Conservation (phyloP, 2,113 vertebrate genomes). For the Zingel zingel region DNA sequence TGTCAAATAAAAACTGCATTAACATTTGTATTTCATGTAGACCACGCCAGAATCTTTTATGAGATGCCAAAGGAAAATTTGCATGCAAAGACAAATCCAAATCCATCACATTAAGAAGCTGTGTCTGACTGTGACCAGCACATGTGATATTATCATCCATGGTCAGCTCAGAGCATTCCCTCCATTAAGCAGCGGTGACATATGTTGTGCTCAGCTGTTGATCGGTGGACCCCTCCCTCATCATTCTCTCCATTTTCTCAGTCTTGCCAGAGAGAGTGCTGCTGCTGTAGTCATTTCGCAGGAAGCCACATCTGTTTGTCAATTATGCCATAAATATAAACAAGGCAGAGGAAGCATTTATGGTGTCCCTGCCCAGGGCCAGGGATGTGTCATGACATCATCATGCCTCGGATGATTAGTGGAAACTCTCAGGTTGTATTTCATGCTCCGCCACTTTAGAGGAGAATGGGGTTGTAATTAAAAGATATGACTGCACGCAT, state of each 20-base stretch:
- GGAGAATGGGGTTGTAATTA: conserved; percentile 75
- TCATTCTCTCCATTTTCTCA: conserved; percentile 53
- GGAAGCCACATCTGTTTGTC: conserved; percentile 73
- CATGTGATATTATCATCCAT: conserved; percentile 13
- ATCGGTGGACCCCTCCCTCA: conserved; percentile 33
- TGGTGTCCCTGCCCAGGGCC: conserved; percentile 59
- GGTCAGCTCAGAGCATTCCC: conserved; percentile 20
- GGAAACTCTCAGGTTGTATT: conserved; percentile 71
- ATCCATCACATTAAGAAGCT: conserved; percentile 31
- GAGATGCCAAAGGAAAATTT: conserved; percentile 23
- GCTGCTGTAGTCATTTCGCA: conserved; percentile 73
- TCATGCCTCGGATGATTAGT: conserved; percentile 72
- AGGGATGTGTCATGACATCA: conserved; percentile 78
- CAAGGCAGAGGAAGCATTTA: conserved; percentile 73
- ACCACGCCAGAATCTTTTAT: background rate
- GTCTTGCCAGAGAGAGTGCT: conserved; percentile 50
- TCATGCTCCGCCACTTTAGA: conserved; percentile 66
- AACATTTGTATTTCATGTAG: conserved; percentile 14
- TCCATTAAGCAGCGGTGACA: conserved; percentile 31
- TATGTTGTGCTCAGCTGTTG: conserved; percentile 38
- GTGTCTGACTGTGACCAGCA: conserved; percentile 18
- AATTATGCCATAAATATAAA: conserved; percentile 80
- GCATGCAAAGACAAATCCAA: conserved; percentile 15
- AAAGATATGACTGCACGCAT: conserved; percentile 70
- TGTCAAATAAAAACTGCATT: conserved; percentile 6